phyloP scores from a whole-genome alignment of 2,113 vertebrate species.

The Gobiocypris rarus region DNA sequence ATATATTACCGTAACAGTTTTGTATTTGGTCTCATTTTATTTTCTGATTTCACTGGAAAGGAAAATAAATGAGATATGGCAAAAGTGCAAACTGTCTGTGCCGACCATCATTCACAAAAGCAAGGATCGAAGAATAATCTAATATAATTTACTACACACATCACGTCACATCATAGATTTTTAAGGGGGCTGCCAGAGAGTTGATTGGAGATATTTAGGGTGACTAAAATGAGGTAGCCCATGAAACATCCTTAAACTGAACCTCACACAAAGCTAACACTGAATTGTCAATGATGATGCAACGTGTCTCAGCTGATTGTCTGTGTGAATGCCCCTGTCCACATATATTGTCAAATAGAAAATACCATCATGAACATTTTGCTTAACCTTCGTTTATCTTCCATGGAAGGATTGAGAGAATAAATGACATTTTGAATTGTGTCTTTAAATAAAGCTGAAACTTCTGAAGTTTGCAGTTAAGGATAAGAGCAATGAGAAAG shows the following conservation, averaged over 20 bases:
- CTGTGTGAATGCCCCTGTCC: background rate
- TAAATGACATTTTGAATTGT: background rate
- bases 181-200: too few species aligned
- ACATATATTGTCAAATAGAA: background rate
- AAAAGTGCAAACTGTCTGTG: background rate
- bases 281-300: too few species aligned
- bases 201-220: too few species aligned
- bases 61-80: background rate
- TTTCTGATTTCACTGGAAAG: background rate
- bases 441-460: background rate
- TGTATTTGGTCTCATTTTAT: background rate
- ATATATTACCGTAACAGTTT: too few species aligned
- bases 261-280: too few species aligned
- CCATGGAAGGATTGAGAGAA: background rate
- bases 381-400: background rate
- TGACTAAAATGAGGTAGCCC: too few species aligned
- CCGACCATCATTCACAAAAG: background rate
- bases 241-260: too few species aligned
- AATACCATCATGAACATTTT: background rate
- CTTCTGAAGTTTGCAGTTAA: slow-evolving; percentile 23
- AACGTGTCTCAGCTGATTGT: too few species aligned
- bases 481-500: slow-evolving; percentile 31
- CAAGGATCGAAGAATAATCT: background rate
- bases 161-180: too few species aligned
- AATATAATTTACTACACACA: slow-evolving; percentile 3